Percentiles rank a stretch among this genome's conserved stretches.
Evolutionary conservation across 1,140 invertebrate species (phyloP).

Genomic region (Ctenoplectra terminalis): DNA sequence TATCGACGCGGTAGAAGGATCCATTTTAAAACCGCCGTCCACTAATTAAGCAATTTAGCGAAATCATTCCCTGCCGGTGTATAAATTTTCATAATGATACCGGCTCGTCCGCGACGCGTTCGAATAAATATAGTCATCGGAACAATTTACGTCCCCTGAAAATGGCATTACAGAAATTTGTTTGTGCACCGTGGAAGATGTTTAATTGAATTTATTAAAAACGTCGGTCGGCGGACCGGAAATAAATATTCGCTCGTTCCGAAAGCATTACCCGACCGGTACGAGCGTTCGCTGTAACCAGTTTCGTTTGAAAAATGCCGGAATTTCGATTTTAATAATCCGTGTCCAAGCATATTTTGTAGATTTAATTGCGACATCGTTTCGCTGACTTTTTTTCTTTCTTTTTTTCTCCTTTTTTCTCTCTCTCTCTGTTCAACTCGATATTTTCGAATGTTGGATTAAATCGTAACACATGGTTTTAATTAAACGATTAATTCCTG

Average conservation of each 20-base stretch:
- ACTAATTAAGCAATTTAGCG: slow-evolving; percentile 16
- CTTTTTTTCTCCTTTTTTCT: no score
- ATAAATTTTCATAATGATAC: slow-evolving; percentile 34
- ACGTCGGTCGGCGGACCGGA: neutral
- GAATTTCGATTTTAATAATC: slow-evolving; percentile 22
- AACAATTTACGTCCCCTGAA: slow-evolving; percentile 2
- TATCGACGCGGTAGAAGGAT: neutral
- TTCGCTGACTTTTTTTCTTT: neutral
- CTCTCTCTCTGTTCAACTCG: neutral
- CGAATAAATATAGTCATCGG: slow-evolving; percentile 3
- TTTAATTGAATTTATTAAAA: slow-evolving; percentile 23
- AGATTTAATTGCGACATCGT: neutral
- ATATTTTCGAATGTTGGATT: neutral
- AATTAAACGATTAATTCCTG: neutral
- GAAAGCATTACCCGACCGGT: neutral
- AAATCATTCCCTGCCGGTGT: neutral
- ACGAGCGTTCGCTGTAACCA: neutral
- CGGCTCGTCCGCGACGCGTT: no score
- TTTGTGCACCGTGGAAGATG: neutral
- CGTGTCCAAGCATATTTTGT: neutral
- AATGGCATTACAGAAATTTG: slow-evolving; percentile 8
- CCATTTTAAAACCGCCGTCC: neutral
- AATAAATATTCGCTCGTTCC: slow-evolving; percentile 22
- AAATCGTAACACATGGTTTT: neutral
- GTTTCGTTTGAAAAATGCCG: slow-evolving; percentile 8